Evolutionary conservation across 2,113 vertebrate species (phyloP), one percentile per base, ranked within the genome.

Genomic region (Zootoca vivipara): DNA sequence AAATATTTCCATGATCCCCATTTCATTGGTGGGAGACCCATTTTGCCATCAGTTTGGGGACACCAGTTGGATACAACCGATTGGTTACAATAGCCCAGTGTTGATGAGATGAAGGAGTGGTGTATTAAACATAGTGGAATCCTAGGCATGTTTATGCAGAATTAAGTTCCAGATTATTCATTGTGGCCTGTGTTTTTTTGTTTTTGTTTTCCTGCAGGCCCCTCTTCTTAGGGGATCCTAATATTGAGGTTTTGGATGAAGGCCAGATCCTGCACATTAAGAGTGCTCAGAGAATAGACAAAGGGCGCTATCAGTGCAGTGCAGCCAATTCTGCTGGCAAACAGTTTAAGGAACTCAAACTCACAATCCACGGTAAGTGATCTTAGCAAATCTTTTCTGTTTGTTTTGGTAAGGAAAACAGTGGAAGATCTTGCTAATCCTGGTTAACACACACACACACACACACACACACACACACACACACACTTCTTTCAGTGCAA

Each of bases 271-370:
- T 99, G 81, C 98, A 90, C 92, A 97, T 99, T 90, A 98, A 96
- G 94, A 97, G 92, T 13, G 95, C 96, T 16, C 98, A 98, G 83
- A 97, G 98, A 79, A 95, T 97, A 80, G 99, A 99, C 94, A 98
- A 98, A 94, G 99, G 98, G 0, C 97, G 93, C 35, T 99, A 99
- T 89, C 98, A 99, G 90, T 99, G 99, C 85, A 95, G 96, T 1
- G 98, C 96, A 72, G 95, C 95, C 52, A 99, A 98, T 81, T 79
- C 96, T 56, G 99, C 98, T 64, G 99, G 99, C 52, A 98, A 98
- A 86, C 97, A 98, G 94, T 94, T 96, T 88, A 99, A 97, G 91
- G 98, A 99, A 16, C 96, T 98, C 89, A 99, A 97, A 87, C 96
- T 99, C 75, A 93, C 95, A 12, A 90, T 99, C 52, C 97, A 98